Percentiles rank a stretch among this genome's conserved stretches.
phyloP scores from a whole-genome alignment of 2,888 invertebrate genomes.

The Coleophora flavipennella region DNA sequence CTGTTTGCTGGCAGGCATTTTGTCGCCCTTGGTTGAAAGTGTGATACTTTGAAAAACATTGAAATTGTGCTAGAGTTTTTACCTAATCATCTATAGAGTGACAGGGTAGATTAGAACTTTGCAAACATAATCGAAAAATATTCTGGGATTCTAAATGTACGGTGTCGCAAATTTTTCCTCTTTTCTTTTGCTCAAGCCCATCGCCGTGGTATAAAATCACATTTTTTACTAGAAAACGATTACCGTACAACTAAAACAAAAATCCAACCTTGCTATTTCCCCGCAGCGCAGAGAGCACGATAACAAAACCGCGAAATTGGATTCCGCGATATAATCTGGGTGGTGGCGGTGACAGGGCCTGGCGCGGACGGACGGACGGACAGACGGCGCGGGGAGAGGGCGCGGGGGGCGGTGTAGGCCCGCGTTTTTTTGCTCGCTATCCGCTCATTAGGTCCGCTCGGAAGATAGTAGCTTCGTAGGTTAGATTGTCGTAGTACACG shows the following conservation, averaged over 20 bases:
- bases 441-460: constrained; percentile 7
- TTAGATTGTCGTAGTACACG: too few species aligned
- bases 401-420: constrained; percentile 15
- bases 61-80: too few species aligned
- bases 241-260: too few species aligned
- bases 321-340: constrained; percentile 67
- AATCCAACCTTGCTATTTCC: constrained; percentile 51
- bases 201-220: neutral
- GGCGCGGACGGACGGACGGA: constrained; percentile 26
- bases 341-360: constrained; percentile 49
- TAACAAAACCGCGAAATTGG: constrained; percentile 71
- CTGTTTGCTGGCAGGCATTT: too few species aligned
- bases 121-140: too few species aligned
- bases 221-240: neutral
- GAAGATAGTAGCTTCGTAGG: too few species aligned
- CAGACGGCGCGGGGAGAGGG: too few species aligned
- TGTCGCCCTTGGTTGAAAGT: too few species aligned
- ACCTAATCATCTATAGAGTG: too few species aligned
- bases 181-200: neutral
- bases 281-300: constrained; percentile 42
- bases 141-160: too few species aligned
- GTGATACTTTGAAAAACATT: too few species aligned
- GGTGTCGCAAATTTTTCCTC: neutral
- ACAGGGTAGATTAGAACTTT: too few species aligned
- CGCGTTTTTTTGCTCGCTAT: constrained; percentile 25